Evolutionary conservation across 2,113 vertebrate genomes (phyloP).

Genomic region (Athene noctua): DNA sequence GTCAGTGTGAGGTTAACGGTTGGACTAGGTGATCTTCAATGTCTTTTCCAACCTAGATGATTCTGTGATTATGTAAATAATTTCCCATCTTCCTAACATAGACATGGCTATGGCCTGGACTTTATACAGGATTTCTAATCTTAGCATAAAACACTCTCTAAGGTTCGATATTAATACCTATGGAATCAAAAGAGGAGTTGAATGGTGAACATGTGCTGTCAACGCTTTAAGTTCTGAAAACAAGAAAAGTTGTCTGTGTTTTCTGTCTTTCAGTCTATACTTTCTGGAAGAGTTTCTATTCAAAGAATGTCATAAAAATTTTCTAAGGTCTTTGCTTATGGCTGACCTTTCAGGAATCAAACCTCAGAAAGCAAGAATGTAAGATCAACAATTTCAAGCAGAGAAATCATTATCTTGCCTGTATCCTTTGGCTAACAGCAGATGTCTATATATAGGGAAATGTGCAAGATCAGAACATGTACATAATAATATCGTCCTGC

Average conservation of each 20-base stretch:
- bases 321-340: background rate
- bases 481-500: background rate
- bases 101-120: background rate
- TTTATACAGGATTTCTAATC: background rate
- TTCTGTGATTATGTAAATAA: background rate
- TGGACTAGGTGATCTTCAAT: no score
- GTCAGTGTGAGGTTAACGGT: no score
- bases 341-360: background rate
- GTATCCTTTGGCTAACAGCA: background rate
- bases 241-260: background rate
- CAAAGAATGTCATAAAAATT: background rate
- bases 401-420: background rate
- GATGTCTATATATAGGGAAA: background rate
- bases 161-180: background rate
- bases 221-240: background rate
- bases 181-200: background rate
- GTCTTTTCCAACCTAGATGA: no score
- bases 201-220: background rate
- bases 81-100: background rate
- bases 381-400: background rate
- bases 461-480: background rate
- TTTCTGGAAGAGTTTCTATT: background rate
- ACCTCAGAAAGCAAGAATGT: background rate
- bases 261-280: background rate
- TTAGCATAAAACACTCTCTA: background rate